phyloP scores from a whole-genome alignment of 2,113 vertebrate species.

The Syngnathus floridae region DNA sequence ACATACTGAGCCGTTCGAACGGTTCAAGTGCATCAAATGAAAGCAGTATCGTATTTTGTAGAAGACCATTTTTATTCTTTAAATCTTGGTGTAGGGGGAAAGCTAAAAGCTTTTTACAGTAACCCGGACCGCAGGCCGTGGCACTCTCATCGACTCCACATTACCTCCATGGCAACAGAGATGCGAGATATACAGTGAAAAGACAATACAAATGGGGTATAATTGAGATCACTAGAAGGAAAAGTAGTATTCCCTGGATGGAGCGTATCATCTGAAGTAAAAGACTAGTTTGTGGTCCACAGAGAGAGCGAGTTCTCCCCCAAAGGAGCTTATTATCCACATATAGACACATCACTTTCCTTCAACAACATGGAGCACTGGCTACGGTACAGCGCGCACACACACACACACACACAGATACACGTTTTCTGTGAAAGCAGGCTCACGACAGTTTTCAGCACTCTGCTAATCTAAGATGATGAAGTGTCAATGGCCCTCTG shows the following conservation, averaged over 20 bases:
- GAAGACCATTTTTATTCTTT: neutral
- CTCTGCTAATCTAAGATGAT: slow-evolving; percentile 54
- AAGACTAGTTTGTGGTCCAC: slow-evolving; percentile 56
- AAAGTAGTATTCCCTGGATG: slow-evolving; percentile 27
- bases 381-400: slow-evolving; percentile 20
- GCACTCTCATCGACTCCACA: slow-evolving; percentile 55
- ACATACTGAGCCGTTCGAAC: slow-evolving; percentile 43
- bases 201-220: slow-evolving; percentile 48
- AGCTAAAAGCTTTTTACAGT: slow-evolving; percentile 48
- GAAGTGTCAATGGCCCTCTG: slow-evolving; percentile 45
- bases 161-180: slow-evolving; percentile 63
- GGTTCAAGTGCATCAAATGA: slow-evolving; percentile 42
- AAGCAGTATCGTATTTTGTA: slow-evolving; percentile 9
- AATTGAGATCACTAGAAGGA: slow-evolving; percentile 46
- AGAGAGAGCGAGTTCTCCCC: slow-evolving; percentile 49
- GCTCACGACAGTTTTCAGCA: slow-evolving; percentile 36
- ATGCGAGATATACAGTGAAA: slow-evolving; percentile 43
- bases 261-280: slow-evolving; percentile 56
- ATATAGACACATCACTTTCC: slow-evolving; percentile 61
- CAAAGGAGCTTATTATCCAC: slow-evolving; percentile 63
- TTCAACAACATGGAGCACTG: slow-evolving; percentile 41
- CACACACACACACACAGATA: neutral
- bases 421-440: slow-evolving; percentile 13
- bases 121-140: slow-evolving; percentile 41
- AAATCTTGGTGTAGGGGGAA: slow-evolving; percentile 26